Conservation (phyloP, 1,140 invertebrate genomes). For the Tetragnatha versicolor region DNA sequence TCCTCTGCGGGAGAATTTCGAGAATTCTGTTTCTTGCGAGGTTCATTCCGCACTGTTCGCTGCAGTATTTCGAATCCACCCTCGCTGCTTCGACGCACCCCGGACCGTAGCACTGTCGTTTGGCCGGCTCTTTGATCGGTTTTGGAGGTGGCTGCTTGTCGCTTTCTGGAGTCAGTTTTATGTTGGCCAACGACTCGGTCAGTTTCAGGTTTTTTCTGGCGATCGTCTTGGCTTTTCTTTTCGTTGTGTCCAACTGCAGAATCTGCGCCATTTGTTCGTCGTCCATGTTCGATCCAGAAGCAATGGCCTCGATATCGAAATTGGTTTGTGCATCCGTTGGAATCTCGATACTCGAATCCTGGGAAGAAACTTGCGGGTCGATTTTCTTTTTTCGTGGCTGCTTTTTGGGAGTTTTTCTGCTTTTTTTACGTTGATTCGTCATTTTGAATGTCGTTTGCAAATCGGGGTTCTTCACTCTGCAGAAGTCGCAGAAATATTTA, state of each 20-base stretch:
- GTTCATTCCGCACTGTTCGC: conserved; percentile 88
- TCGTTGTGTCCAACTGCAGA: background rate
- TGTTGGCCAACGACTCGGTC: no score
- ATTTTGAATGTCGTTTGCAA: conserved; percentile 81
- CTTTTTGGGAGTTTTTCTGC: conserved; percentile 30
- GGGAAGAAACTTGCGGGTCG: no score
- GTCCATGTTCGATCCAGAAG: conserved; percentile 4
- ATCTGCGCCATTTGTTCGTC: background rate
- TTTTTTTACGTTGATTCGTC: conserved; percentile 63
- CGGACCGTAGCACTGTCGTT: conserved; percentile 95
- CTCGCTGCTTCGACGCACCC: conserved; percentile 80
- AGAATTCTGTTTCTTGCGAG: conserved; percentile 76
- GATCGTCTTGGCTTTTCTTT: conserved; percentile 5
- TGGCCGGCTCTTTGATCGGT: no score
- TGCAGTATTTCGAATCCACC: conserved; percentile 94
- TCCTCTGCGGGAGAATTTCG: conserved; percentile 82
- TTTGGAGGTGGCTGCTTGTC: conserved; percentile 4
- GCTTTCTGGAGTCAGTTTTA: background rate
- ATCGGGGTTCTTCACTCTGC: conserved; percentile 76
- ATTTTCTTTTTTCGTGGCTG: background rate
- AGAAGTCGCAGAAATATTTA: conserved; percentile 82
- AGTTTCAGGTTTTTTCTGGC: conserved; percentile 8
- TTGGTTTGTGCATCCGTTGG: no score
- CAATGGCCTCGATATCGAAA: no score
- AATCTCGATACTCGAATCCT: no score